Evolutionary conservation across 2,113 vertebrate genomes (phyloP).

Genomic region (Falco punctatus): DNA sequence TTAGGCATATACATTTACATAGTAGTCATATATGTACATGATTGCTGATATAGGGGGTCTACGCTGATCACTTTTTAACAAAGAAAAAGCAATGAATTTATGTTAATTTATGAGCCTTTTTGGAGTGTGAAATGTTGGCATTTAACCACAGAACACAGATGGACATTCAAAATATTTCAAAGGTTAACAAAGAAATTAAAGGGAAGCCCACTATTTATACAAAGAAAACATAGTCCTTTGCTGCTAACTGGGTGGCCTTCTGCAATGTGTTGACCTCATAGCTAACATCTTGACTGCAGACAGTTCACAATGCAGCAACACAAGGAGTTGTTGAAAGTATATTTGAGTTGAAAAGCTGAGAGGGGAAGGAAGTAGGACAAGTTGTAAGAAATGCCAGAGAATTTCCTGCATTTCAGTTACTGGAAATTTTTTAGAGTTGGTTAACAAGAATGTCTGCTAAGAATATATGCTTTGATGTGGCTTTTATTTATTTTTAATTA

Average conservation of each 20-base stretch:
- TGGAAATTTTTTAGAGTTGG: background rate
- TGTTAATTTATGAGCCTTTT: background rate
- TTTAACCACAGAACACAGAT: background rate
- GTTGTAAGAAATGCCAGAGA: background rate
- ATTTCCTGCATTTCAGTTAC: background rate
- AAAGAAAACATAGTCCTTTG: background rate
- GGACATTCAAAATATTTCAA: background rate
- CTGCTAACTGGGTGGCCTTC: background rate
- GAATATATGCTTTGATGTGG: background rate
- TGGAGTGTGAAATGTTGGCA: background rate
- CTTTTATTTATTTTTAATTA: slow-evolving; percentile 8
- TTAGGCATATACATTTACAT: background rate
- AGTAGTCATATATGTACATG: background rate
- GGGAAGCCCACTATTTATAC: background rate
- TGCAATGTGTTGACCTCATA: background rate
- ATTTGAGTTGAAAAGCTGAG: background rate
- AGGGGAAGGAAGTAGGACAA: background rate
- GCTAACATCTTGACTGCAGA: background rate
- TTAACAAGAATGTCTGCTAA: background rate
- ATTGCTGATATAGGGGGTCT: background rate
- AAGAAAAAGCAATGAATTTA: background rate
- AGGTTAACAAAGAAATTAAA: background rate
- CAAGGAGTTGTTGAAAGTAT: background rate
- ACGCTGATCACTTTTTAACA: background rate
- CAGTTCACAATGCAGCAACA: background rate